These are phyloP conservation scores for Contarinia nasturtii DNA, from an alignment of 1,140 invertebrate species.

Conservation along the genomic window DNA sequence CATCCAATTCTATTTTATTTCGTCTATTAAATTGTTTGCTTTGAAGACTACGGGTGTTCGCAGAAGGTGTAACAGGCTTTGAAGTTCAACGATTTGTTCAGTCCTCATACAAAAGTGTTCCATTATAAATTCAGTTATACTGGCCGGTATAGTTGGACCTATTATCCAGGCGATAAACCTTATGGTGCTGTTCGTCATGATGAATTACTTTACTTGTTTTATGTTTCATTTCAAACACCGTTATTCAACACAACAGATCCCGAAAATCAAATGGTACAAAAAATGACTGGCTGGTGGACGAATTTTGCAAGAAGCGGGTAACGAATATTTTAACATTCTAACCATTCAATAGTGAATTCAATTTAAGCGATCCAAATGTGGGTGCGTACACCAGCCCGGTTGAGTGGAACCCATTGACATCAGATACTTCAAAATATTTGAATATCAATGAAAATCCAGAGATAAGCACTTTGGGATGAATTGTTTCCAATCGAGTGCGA, in stretches of 20 bases:
- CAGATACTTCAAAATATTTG: no score
- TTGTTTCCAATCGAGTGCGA: no score
- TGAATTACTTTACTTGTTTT: slow-evolving; percentile 40
- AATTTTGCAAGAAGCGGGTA: no score
- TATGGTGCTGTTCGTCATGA: slow-evolving; percentile 35
- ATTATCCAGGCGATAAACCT: slow-evolving; percentile 26
- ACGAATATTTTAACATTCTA: slow-evolving; percentile 28
- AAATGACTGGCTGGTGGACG: slow-evolving; percentile 27
- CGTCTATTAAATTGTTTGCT: no score
- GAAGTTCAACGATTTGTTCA: slow-evolving; percentile 27
- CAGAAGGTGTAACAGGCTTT: slow-evolving; percentile 30
- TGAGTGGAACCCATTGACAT: slow-evolving; percentile 33
- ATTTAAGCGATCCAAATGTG: slow-evolving; percentile 15
- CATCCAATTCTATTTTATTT: no score
- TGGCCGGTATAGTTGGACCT: slow-evolving; percentile 29
- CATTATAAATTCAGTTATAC: slow-evolving; percentile 34
- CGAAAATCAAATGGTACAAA: slow-evolving; percentile 27
- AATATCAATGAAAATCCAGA: slow-evolving; percentile 31
- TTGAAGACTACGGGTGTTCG: no score
- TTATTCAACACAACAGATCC: slow-evolving; percentile 27
- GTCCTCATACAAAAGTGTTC: slow-evolving; percentile 28
- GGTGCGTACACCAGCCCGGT: slow-evolving; percentile 19
- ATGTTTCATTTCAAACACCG: slow-evolving; percentile 25
- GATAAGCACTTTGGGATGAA: slow-evolving; percentile 34
- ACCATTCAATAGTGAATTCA: background rate